Conservation (phyloP, 2,888 invertebrate species). For the Erebia aethiops region DNA sequence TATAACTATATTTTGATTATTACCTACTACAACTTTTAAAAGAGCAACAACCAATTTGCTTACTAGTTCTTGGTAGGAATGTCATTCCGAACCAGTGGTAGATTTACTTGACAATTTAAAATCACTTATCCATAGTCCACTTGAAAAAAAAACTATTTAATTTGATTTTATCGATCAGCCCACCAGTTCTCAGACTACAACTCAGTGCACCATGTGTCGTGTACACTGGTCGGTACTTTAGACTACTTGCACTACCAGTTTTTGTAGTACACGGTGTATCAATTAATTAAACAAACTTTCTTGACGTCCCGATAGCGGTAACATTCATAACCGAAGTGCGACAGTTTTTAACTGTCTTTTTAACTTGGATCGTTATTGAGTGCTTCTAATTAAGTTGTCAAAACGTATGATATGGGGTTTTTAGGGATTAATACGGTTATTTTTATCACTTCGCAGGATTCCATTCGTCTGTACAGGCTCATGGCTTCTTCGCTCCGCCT, state of each 20-base stretch:
- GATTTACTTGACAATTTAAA: no score
- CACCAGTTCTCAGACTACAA: slow-evolving; percentile 2
- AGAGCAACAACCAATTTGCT: no score
- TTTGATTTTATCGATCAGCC: background rate
- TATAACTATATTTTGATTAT: no score
- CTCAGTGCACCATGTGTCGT: slow-evolving; percentile 9
- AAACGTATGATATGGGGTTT: background rate
- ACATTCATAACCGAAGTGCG: slow-evolving; percentile 7
- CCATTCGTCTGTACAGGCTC: slow-evolving; percentile 39
- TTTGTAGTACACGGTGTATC: slow-evolving; percentile 15
- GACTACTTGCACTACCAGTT: slow-evolving; percentile 22
- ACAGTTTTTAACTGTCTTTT: slow-evolving; percentile 11
- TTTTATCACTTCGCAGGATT: background rate
- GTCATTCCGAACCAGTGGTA: no score
- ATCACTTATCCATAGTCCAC: no score
- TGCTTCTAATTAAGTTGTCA: slow-evolving; percentile 9
- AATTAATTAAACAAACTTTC: slow-evolving; percentile 26
- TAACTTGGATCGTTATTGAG: slow-evolving; percentile 2
- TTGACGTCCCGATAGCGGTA: slow-evolving; percentile 5
- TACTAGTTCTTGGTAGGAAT: no score
- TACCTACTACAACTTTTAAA: no score
- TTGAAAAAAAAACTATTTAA: no score
- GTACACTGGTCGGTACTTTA: slow-evolving; percentile 3
- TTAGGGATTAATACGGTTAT: slow-evolving; percentile 1
- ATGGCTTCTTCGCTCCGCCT: slow-evolving; percentile 29